These are phyloP conservation scores for Schlechtendalia chinensis DNA, from an alignment of 1,140 invertebrate genomes.

Conservation along the genomic window DNA sequence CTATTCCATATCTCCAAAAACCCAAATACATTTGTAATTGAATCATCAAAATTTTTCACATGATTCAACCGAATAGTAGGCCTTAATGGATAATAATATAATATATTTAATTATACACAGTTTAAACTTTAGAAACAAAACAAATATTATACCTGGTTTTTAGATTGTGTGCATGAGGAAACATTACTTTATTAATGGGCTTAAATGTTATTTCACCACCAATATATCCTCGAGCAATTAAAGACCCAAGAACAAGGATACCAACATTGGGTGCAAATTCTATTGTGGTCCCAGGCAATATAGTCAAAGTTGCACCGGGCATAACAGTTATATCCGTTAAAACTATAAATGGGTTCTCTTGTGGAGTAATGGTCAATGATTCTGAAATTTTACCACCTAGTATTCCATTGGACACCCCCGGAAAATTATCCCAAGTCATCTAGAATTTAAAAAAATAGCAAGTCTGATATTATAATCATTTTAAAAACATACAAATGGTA, in stretches of 20 bases:
- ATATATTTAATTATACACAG: conserved; percentile 78
- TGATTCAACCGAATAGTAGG: conserved; percentile 79
- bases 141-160: conserved; percentile 91
- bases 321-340: conserved; percentile 92
- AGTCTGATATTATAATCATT: not conserved
- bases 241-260: conserved; percentile 88
- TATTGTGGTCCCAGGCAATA: conserved; percentile 85
- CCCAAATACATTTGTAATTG: conserved; percentile 75
- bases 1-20: conserved; percentile 94
- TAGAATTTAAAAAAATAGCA: not conserved
- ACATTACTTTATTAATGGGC: conserved; percentile 58
- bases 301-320: conserved; percentile 82
- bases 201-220: conserved; percentile 81
- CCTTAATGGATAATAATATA: conserved; percentile 71
- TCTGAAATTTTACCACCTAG: conserved; percentile 76
- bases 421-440: conserved; percentile 38
- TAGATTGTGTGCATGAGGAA: conserved; percentile 76
- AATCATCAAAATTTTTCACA: conserved; percentile 79
- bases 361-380: conserved; percentile 68
- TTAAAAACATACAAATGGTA: not conserved
- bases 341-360: conserved; percentile 77
- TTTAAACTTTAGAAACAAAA: conserved; percentile 63
- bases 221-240: conserved; percentile 76
- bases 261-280: conserved; percentile 97
- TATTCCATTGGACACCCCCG: conserved; percentile 16